Conservation (phyloP, 2,113 vertebrate species). For the Coptodon rendalli region DNA sequence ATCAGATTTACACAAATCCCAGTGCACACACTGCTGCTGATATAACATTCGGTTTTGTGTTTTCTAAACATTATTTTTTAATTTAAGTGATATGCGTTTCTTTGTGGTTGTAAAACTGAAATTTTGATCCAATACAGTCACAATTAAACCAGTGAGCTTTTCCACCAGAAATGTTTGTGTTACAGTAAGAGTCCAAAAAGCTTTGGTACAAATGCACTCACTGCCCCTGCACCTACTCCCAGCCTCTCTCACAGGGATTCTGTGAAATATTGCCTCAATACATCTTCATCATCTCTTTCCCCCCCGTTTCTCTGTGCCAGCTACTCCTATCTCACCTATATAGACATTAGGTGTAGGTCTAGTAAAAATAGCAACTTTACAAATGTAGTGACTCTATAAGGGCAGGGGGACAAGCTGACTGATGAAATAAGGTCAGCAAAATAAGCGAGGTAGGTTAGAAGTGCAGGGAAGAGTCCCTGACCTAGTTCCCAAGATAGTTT, state of each 20-base stretch:
- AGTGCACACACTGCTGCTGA: background rate
- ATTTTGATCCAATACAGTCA: background rate
- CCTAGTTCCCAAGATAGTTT: background rate
- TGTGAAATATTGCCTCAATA: conserved; percentile 20
- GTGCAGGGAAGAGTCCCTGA: background rate
- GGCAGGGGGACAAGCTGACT: background rate
- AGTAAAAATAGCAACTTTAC: conserved; percentile 21
- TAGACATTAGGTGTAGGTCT: background rate
- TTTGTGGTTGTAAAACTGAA: background rate
- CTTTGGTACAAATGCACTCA: background rate
- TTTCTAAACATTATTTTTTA: background rate
- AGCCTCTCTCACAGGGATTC: background rate
- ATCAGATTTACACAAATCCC: background rate
- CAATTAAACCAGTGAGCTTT: background rate
- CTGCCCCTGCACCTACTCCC: background rate
- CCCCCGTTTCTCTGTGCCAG: background rate
- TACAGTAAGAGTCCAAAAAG: background rate
- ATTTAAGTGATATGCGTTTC: background rate
- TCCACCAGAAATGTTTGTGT: background rate
- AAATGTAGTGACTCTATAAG: background rate
- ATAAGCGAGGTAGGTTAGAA: background rate
- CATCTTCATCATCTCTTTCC: conserved; percentile 4
- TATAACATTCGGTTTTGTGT: background rate
- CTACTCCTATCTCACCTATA: conserved; percentile 1
- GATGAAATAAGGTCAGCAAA: conserved; percentile 24